These are phyloP conservation scores for Meleagris gallopavo DNA, from an alignment of 2,113 vertebrate genomes.

Conservation along the genomic window DNA sequence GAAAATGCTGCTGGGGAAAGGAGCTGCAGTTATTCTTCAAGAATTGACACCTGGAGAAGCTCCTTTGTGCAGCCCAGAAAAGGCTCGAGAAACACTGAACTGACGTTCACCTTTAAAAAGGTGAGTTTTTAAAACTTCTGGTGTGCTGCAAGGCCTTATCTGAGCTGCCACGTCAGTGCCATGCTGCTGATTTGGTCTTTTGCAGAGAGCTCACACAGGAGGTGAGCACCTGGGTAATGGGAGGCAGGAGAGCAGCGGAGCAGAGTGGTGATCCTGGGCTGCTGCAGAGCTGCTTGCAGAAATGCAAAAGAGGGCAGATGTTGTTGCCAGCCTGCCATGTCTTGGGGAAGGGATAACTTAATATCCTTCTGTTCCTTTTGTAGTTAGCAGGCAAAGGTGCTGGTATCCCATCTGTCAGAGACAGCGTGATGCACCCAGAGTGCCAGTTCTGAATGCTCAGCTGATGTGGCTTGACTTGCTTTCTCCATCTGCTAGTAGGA, in stretches of 20 bases:
- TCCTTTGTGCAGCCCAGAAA: background rate
- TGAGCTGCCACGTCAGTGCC: background rate
- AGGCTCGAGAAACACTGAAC: background rate
- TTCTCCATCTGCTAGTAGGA: constrained; percentile 40
- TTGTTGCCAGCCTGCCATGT: background rate
- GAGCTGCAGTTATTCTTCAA: background rate
- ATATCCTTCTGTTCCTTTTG: constrained; percentile 18
- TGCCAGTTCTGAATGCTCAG: background rate
- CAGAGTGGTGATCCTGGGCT: background rate
- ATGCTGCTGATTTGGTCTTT: background rate
- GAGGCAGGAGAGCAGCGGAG: background rate
- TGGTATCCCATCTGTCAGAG: constrained; percentile 14
- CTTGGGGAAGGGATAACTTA: background rate
- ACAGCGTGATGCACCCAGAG: background rate
- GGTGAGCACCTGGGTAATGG: background rate
- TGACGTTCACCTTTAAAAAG: background rate
- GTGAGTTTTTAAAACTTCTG: background rate
- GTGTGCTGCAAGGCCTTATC: background rate
- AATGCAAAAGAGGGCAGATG: background rate
- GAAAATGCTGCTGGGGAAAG: background rate
- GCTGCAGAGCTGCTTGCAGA: background rate
- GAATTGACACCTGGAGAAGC: background rate
- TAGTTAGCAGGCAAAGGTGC: constrained; percentile 46
- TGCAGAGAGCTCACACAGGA: background rate
- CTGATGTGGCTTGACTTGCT: background rate